A percentile compares a stretch with the other conserved stretches of the same genome.
phyloP scores from a whole-genome alignment of 2,113 vertebrate genomes.

The Thamnaconus septentrionalis region DNA sequence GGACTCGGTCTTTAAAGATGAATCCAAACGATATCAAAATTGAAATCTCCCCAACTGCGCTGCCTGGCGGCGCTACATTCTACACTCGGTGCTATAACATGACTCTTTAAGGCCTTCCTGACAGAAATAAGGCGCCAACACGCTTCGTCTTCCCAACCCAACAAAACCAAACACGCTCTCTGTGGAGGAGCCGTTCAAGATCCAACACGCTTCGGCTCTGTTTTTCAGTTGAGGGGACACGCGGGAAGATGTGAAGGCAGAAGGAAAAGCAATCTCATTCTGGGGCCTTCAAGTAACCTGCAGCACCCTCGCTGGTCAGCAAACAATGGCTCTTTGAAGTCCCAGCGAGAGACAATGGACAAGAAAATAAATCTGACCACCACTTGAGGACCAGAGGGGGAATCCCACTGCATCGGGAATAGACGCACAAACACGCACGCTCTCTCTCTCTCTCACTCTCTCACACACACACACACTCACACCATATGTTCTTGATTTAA shows the following conservation, averaged over 20 bases:
- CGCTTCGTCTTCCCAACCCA: conserved; percentile 13
- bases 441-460: too few species aligned
- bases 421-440: conserved; percentile 24
- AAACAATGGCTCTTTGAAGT: conserved; percentile 81
- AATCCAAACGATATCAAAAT: too few species aligned
- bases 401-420: conserved; percentile 66
- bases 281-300: conserved; percentile 71
- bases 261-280: conserved; percentile 4
- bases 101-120: conserved; percentile 16
- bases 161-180: conserved; percentile 28
- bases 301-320: conserved; percentile 72
- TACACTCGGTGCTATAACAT: conserved; percentile 21
- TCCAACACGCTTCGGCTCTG: conserved; percentile 2
- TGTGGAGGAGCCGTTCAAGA: conserved; percentile 19
- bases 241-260: conserved; percentile 29
- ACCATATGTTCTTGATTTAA: conserved; percentile 81
- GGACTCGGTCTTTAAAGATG: too few species aligned
- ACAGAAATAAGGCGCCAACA: conserved; percentile 38
- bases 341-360: conserved; percentile 76
- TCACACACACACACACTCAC: conserved; percentile 32
- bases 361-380: conserved; percentile 81
- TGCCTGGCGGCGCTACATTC: neutral
- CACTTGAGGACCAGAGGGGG: conserved; percentile 70
- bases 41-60: too few species aligned
- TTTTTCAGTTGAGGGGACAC: conserved; percentile 23